Evolutionary conservation across 2,113 vertebrate genomes (phyloP).

Genomic region (Caracal caracal): DNA sequence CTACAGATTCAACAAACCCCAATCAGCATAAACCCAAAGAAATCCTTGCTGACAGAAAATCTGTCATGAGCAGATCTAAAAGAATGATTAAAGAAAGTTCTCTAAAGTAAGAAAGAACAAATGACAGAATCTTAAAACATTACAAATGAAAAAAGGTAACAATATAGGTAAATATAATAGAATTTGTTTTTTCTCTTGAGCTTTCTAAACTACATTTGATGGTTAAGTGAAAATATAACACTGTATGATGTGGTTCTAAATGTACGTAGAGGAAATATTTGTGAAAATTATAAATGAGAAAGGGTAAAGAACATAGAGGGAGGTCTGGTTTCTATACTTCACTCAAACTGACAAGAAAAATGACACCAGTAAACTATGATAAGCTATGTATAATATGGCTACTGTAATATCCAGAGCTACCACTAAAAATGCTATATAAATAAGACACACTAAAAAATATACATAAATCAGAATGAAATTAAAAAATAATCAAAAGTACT

Average conservation of each 20-base stretch:
- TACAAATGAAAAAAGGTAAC: background rate
- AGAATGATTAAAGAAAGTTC: background rate
- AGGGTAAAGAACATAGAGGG: background rate
- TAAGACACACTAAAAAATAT: background rate
- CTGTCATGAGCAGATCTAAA: background rate
- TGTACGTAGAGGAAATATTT: background rate
- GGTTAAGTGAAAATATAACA: background rate
- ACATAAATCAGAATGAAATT: background rate
- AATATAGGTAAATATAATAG: background rate
- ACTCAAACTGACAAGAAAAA: background rate
- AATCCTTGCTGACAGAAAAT: background rate
- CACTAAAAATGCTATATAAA: background rate
- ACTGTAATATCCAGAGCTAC: background rate
- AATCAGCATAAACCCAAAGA: background rate
- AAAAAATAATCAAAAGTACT: background rate
- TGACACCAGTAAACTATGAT: background rate
- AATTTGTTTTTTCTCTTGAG: background rate
- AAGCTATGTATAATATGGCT: background rate
- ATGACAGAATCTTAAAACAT: background rate
- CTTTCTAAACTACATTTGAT: background rate
- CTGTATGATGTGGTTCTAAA: background rate
- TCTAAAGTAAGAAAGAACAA: background rate
- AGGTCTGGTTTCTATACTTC: background rate
- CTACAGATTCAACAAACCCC: background rate
- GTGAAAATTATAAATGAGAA: background rate